phyloP scores from a whole-genome alignment of 2,797 vertebrate species.

The Hoplostethus atlanticus region DNA sequence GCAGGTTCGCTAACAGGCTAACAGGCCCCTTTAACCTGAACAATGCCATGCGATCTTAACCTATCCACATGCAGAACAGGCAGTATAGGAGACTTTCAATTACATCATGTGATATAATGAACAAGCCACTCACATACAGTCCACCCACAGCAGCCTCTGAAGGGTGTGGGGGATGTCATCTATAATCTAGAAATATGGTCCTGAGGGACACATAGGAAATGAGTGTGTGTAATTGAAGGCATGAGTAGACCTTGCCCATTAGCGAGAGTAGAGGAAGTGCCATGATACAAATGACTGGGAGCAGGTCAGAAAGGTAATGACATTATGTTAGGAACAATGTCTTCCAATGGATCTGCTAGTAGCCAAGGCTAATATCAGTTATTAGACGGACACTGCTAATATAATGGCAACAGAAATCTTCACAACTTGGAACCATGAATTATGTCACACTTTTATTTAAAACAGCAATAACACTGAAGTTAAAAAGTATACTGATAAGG shows the following conservation, averaged over 20 bases:
- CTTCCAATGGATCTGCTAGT: slow-evolving; percentile 26
- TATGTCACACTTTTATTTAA: slow-evolving; percentile 38
- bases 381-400: slow-evolving; percentile 16
- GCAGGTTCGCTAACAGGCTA: slow-evolving; percentile 26
- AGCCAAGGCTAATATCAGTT: slow-evolving; percentile 35
- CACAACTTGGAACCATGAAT: slow-evolving; percentile 22
- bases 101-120: slow-evolving; percentile 21
- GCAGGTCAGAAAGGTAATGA: slow-evolving; percentile 52
- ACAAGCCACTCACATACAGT: slow-evolving; percentile 37
- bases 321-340: slow-evolving; percentile 53
- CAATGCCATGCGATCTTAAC: slow-evolving; percentile 19
- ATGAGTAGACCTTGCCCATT: slow-evolving; percentile 66
- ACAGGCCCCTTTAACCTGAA: slow-evolving; percentile 27
- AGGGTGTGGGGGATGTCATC: slow-evolving; percentile 61
- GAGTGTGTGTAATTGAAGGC: slow-evolving; percentile 69
- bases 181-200: slow-evolving; percentile 73
- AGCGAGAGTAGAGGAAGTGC: slow-evolving; percentile 61
- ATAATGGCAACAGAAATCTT: slow-evolving; percentile 1
- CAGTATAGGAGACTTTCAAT: slow-evolving; percentile 50
- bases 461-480: slow-evolving; percentile 9
- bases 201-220: slow-evolving; percentile 73
- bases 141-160: slow-evolving; percentile 53
- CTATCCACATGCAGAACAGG: slow-evolving; percentile 37
- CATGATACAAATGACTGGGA: slow-evolving; percentile 46
- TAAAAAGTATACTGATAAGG: slow-evolving; percentile 5